Evolutionary conservation across 1,140 invertebrate genomes (phyloP).

Genomic region (Papilio dardanus): DNA sequence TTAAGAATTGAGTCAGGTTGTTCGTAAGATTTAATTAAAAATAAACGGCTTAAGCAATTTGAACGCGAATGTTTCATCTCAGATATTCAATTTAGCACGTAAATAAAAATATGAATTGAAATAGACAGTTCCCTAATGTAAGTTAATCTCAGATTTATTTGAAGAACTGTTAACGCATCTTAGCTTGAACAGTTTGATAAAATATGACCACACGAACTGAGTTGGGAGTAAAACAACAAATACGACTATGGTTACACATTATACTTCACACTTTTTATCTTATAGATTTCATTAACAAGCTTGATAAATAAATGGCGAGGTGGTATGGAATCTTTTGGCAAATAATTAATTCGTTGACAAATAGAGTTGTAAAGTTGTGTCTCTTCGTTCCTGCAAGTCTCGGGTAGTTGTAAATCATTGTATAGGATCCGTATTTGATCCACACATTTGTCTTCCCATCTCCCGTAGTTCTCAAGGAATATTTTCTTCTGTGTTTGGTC

Average conservation of each 20-base stretch:
- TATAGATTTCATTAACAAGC: conserved; percentile 2
- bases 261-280: not conserved
- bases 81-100: too few species aligned
- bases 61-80: too few species aligned
- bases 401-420: conserved; percentile 5
- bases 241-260: not conserved
- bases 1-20: too few species aligned
- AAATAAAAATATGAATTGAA: too few species aligned
- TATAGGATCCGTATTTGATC: conserved; percentile 7
- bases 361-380: not conserved
- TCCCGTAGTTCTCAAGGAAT: conserved; percentile 31
- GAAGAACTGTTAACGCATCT: too few species aligned
- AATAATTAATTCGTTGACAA: conserved; percentile 2
- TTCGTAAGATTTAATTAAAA: too few species aligned
- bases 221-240: too few species aligned
- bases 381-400: not conserved
- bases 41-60: too few species aligned
- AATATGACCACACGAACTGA: too few species aligned
- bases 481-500: not conserved
- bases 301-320: not conserved
- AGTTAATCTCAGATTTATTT: too few species aligned
- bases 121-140: too few species aligned
- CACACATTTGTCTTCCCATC: conserved; percentile 18
- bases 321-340: conserved; percentile 5
- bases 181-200: too few species aligned